Percentiles rank a stretch among this genome's conserved stretches.
Conservation (phyloP, 2,888 invertebrate genomes). For the Venusia cambrica region DNA sequence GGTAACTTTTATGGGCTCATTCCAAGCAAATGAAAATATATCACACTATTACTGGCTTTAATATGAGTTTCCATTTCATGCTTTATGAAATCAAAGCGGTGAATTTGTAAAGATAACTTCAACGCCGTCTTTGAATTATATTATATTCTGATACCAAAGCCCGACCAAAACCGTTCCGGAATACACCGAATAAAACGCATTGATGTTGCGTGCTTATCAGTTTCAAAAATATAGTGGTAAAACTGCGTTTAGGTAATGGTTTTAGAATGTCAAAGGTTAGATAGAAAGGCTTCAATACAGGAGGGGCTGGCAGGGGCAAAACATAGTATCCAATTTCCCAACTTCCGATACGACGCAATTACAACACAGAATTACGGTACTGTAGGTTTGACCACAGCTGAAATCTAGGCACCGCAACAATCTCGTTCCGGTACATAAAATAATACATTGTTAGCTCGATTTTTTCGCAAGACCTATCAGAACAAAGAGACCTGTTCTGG, state of each 20-base stretch:
- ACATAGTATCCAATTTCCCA: constrained; percentile 75
- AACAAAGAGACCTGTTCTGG: constrained; percentile 55
- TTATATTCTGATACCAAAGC: no score
- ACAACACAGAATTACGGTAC: constrained; percentile 65
- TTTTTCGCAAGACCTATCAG: constrained; percentile 63
- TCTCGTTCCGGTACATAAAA: constrained; percentile 72
- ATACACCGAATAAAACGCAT: no score
- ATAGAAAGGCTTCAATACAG: constrained; percentile 69
- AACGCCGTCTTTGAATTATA: no score
- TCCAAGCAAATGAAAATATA: constrained; percentile 11
- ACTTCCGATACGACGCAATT: constrained; percentile 76
- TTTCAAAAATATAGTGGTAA: no score
- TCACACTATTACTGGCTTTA: constrained; percentile 6
- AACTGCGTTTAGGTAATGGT: constrained; percentile 42
- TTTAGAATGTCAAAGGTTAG: constrained; percentile 54
- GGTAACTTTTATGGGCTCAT: constrained; percentile 10
- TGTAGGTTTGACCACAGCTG: constrained; percentile 64
- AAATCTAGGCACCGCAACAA: constrained; percentile 63
- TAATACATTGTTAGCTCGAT: constrained; percentile 56
- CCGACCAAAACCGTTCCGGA: no score
- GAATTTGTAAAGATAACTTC: no score
- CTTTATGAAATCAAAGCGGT: no score
- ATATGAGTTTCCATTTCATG: constrained; percentile 2
- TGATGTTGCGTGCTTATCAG: no score
- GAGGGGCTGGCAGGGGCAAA: constrained; percentile 46